Evolutionary conservation across 2,113 vertebrate species (phyloP), one percentile per base, ranked within the genome.

Genomic region (Puntigrus tetrazona): DNA sequence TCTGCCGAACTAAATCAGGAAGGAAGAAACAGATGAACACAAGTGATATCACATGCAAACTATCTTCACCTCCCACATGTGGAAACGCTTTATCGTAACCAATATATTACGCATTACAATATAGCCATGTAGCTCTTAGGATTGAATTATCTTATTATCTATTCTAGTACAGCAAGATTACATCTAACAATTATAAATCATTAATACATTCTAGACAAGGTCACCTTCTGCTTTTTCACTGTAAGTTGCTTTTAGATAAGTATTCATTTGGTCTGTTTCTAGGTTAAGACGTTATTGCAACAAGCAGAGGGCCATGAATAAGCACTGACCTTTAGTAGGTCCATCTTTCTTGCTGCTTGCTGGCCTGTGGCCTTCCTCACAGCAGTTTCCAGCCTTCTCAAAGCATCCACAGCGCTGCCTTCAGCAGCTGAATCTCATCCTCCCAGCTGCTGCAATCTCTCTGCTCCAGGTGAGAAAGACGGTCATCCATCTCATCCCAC

Each of bases 381-480:
- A 97, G 74, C 86, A 92, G 31, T 95, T n/a, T n/a, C 93, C 83
- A 98, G 94, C 0, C 97, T 93, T 6, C 96, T 94, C 83, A 98
- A 91, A 7, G 95, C 97, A 25, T 98, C 96, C 0, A 96, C 96
- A 98, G 90, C 3, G 97, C 97, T 0, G 96, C 91, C 89, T 97
- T 96, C 82, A 98, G 89, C 78, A 98, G 95, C 78, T 96, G 96
- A 91, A 97, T 96, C 90, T 98, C 97, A 0, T 98, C 97, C 78
- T 97, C 97, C 89, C 97, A n/a, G 97, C 83, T 97, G 91, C 94
- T 97, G 96, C 81, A 98, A n/a, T n/a, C 93, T 76, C 95, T 92
- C 92, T 97, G 96, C 92, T 98, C 97, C 92, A 98, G 92, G 90
- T 96, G 95, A 57, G 96, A 96, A 36, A 98, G 94, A 22, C 97